Evolutionary conservation across 2,888 invertebrate species (phyloP).

Genomic region (Microctonus aethiopoides): DNA sequence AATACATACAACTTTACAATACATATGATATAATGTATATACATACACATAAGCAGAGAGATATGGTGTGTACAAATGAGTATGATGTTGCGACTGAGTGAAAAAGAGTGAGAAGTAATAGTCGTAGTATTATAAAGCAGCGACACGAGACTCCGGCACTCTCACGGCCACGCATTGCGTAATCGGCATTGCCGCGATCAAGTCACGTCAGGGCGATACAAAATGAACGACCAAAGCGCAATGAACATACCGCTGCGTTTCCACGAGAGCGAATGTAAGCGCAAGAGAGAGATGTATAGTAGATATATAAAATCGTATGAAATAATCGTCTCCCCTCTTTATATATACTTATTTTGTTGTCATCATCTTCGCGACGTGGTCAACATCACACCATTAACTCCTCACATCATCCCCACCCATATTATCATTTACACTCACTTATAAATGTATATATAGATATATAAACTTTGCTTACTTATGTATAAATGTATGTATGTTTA

Average conservation of each 20-base stretch:
- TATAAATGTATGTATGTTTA: background rate
- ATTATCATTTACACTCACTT: constrained; percentile 13
- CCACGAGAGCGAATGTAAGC: constrained; percentile 1
- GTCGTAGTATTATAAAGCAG: constrained; percentile 30
- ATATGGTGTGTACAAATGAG: background rate
- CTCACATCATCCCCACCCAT: constrained; percentile 13
- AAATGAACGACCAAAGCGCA: constrained; percentile 57
- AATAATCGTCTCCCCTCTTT: constrained; percentile 9
- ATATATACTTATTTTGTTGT: no score
- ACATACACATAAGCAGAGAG: background rate
- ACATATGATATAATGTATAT: no score
- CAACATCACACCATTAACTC: constrained; percentile 2
- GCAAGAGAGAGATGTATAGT: background rate
- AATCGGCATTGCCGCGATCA: constrained; percentile 55
- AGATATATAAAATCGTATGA: constrained; percentile 2
- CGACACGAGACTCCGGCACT: constrained; percentile 43
- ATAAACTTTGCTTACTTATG: constrained; percentile 6
- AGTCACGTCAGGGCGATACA: constrained; percentile 48
- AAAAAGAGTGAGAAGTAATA: constrained; percentile 22
- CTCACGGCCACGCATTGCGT: constrained; percentile 67
- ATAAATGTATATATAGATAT: constrained; percentile 1
- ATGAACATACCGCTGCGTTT: constrained; percentile 50
- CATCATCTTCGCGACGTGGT: background rate
- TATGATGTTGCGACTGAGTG: background rate
- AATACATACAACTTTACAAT: constrained; percentile 26